Conservation (phyloP, 2,888 invertebrate genomes). For the Sphaerophoria rueppellii region DNA sequence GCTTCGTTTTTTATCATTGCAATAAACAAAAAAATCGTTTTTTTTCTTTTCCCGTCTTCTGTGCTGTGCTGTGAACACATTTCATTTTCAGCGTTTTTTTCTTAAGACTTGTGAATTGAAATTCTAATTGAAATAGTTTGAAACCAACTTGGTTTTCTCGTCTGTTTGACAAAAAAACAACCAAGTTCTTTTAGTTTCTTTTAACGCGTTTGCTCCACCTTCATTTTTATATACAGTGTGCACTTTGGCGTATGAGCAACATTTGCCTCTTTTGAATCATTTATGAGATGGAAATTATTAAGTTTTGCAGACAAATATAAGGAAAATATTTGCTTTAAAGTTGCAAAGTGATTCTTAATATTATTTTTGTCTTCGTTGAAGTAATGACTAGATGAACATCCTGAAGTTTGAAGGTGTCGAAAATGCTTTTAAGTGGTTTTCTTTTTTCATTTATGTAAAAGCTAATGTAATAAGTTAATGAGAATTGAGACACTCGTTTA, state of each 20-base stretch:
- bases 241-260: constrained; percentile 51
- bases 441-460: background rate
- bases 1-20: no score
- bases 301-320: constrained; percentile 19
- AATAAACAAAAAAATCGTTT: no score
- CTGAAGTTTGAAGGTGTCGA: background rate
- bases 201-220: background rate
- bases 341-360: background rate
- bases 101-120: no score
- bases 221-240: background rate
- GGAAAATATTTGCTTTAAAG: constrained; percentile 29
- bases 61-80: no score
- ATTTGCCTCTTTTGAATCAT: constrained; percentile 56
- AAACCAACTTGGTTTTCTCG: no score
- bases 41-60: no score
- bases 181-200: background rate
- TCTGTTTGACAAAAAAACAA: background rate
- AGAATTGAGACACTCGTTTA: no score
- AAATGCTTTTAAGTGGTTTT: background rate
- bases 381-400: background rate
- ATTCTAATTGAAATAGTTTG: no score
- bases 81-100: no score
- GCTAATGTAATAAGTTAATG: no score
- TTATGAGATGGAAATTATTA: constrained; percentile 66
- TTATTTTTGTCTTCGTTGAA: background rate